Evolutionary conservation across 2,113 vertebrate genomes (phyloP).

Genomic region (Sylvia atricapilla): DNA sequence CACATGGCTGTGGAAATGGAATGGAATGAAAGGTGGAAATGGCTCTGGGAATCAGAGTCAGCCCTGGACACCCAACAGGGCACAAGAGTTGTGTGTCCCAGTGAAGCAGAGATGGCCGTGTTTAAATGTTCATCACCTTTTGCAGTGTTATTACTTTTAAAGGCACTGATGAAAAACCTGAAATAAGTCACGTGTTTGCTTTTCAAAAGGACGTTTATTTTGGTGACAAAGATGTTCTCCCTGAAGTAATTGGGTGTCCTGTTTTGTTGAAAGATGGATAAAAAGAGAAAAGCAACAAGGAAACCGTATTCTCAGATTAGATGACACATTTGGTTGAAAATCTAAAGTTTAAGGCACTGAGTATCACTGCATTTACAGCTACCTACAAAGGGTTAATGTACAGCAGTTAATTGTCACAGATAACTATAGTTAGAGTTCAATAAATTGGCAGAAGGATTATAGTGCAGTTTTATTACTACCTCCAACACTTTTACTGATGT

Average conservation of each 20-base stretch:
- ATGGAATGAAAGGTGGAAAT: background rate
- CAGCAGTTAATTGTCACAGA: background rate
- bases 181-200: background rate
- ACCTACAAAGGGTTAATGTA: background rate
- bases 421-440: conserved; percentile 19
- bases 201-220: background rate
- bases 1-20: background rate
- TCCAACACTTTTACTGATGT: conserved; percentile 51
- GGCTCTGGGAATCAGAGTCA: background rate
- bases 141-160: background rate
- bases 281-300: background rate
- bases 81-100: background rate
- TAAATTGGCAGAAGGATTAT: conserved; percentile 28
- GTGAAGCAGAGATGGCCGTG: background rate
- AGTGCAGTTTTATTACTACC: conserved; percentile 29
- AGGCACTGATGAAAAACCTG: background rate
- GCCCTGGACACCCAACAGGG: background rate
- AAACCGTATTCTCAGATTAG: background rate
- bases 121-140: background rate
- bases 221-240: background rate
- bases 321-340: background rate
- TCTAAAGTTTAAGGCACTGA: background rate
- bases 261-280: background rate
- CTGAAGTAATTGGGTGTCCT: background rate
- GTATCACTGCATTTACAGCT: background rate